Conservation (phyloP, 2,113 vertebrate species). For the Colius striatus region DNA sequence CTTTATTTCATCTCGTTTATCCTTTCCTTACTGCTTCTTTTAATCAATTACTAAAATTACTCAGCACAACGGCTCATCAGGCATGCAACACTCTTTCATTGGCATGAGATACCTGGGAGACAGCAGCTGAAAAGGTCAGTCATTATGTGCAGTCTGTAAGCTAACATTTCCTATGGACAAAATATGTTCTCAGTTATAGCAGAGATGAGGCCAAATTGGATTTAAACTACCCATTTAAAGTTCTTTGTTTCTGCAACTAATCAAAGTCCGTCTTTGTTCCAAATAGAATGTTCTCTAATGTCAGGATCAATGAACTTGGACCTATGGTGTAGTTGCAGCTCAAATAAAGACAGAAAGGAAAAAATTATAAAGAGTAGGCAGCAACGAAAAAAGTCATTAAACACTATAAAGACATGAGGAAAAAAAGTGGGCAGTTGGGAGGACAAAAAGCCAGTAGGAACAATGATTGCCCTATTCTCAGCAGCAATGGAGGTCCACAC, state of each 20-base stretch:
- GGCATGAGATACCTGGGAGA: not conserved
- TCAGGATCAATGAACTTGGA: not conserved
- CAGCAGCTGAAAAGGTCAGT: not conserved
- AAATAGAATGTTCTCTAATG: not conserved
- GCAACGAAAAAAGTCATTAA: not conserved
- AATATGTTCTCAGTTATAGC: not conserved
- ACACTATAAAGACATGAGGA: not conserved
- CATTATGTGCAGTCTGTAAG: not conserved
- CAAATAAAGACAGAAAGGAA: not conserved
- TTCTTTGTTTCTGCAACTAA: not conserved
- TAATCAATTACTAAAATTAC: slow-evolving; percentile 13
- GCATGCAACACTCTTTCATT: not conserved
- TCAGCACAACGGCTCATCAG: not conserved
- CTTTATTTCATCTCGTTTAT: not conserved
- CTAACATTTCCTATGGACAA: not conserved
- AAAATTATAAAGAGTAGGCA: not conserved
- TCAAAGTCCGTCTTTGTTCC: not conserved
- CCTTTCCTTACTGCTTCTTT: not conserved
- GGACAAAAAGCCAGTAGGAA: not conserved
- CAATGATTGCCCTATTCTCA: not conserved
- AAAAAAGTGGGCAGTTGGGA: not conserved
- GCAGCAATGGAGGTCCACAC: not conserved
- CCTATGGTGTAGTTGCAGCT: not conserved
- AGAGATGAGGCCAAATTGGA: not conserved
- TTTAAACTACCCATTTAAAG: not conserved